Conservation (phyloP, 2,797 vertebrate genomes). For the Podarcis siculus region DNA sequence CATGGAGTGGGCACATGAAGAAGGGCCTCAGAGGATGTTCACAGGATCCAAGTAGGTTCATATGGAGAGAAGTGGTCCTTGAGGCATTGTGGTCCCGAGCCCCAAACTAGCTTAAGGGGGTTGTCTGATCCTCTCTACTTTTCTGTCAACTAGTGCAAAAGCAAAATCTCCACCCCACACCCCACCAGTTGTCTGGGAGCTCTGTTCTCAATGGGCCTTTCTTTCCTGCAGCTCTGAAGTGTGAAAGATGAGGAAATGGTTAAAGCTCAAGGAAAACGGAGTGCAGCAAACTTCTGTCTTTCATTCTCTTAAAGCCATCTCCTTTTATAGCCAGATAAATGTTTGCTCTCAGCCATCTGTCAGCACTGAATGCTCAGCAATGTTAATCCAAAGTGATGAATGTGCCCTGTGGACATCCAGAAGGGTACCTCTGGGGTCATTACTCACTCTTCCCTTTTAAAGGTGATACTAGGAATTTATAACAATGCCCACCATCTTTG, state of each 20-base stretch:
- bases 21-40: too few relatives aligned
- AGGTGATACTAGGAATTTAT: slow-evolving; percentile 30
- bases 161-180: neutral
- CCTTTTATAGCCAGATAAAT: slow-evolving; percentile 51
- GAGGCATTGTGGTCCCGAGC: too few relatives aligned
- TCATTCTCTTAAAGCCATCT: slow-evolving; percentile 19
- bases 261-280: slow-evolving; percentile 2
- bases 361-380: slow-evolving; percentile 30
- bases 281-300: slow-evolving; percentile 24
- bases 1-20: too few relatives aligned
- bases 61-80: too few relatives aligned
- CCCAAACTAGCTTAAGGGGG: too few relatives aligned
- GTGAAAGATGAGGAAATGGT: slow-evolving; percentile 20
- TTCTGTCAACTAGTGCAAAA: neutral
- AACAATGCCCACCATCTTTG: neutral
- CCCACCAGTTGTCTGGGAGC: too few relatives aligned
- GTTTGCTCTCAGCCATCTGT: slow-evolving; percentile 37
- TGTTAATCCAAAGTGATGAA: slow-evolving; percentile 50
- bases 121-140: too few relatives aligned
- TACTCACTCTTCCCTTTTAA: slow-evolving; percentile 27
- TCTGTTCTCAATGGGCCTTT: neutral
- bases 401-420: slow-evolving; percentile 19
- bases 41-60: too few relatives aligned
- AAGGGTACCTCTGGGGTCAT: slow-evolving; percentile 27
- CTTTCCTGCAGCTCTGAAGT: slow-evolving; percentile 3